These are phyloP conservation scores for Drosophila lowei DNA, from an alignment of 1,140 invertebrate species.

Conservation along the genomic window DNA sequence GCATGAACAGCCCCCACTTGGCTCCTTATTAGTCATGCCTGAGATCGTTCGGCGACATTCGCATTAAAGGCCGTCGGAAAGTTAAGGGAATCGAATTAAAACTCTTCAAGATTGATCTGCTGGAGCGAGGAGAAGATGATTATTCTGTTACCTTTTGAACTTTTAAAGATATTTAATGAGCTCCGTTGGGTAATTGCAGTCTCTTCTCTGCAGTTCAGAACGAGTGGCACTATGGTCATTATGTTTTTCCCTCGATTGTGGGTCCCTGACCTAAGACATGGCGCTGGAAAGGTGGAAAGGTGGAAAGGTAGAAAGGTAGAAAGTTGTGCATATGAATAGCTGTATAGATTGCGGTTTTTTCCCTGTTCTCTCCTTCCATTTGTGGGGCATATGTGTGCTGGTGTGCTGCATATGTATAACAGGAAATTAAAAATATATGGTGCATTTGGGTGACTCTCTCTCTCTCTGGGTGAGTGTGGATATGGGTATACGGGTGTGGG, in stretches of 20 bases:
- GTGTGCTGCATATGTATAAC: slow-evolving; percentile 35
- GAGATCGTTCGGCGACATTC: slow-evolving; percentile 52
- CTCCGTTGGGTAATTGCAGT: neutral
- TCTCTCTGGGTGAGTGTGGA: neutral
- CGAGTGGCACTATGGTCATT: slow-evolving; percentile 24
- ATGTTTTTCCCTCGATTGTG: slow-evolving; percentile 28
- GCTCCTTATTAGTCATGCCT: slow-evolving; percentile 68
- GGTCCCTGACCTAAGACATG: neutral
- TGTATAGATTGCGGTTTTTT: slow-evolving; percentile 18
- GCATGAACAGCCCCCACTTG: slow-evolving; percentile 66
- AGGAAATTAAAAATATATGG: slow-evolving; percentile 64
- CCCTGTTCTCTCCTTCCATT: neutral
- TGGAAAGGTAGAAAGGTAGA: too few relatives aligned
- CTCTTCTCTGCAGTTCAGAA: too few relatives aligned
- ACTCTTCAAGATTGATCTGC: slow-evolving; percentile 1
- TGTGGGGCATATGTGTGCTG: neutral
- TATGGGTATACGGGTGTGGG: slow-evolving; percentile 7
- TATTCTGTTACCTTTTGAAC: too few relatives aligned
- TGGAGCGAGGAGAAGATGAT: neutral
- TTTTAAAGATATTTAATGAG: neutral
- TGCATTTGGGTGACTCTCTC: slow-evolving; percentile 24
- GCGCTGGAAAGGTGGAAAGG: too few relatives aligned
- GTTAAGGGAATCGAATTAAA: slow-evolving; percentile 15
- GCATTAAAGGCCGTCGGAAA: slow-evolving; percentile 41
- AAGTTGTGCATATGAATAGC: too few relatives aligned